Evolutionary conservation across 2,888 invertebrate genomes (phyloP).

Genomic region (Caenorhabditis doughertyi): DNA sequence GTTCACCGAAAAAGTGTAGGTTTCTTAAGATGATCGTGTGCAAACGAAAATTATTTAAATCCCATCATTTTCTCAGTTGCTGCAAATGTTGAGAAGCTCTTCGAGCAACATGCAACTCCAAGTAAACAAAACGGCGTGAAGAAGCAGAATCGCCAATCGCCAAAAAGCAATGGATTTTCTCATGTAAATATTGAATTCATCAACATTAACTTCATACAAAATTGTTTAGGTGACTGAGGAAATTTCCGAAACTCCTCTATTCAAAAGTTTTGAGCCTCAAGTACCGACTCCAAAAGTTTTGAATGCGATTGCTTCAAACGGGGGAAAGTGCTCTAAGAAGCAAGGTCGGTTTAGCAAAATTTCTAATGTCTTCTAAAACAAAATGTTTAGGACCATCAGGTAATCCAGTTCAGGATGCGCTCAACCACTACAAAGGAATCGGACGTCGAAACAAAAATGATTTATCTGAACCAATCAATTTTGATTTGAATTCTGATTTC

Average conservation of each 20-base stretch:
- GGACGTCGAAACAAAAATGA: constrained; percentile 66
- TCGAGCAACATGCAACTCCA: constrained; percentile 35
- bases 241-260: constrained; percentile 68
- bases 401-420: constrained; percentile 72
- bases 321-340: constrained; percentile 44
- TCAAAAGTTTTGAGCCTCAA: constrained; percentile 68
- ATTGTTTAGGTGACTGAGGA: constrained; percentile 35
- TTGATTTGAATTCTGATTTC: constrained; percentile 76
- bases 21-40: background rate
- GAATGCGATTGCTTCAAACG: constrained; percentile 15
- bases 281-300: constrained; percentile 57
- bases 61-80: background rate
- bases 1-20: constrained; percentile 35
- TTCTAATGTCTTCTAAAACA: background rate
- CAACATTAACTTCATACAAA: background rate
- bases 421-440: constrained; percentile 63
- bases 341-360: constrained; percentile 12
- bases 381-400: constrained; percentile 71
- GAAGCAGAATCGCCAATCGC: constrained; percentile 20
- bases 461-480: constrained; percentile 71
- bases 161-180: constrained; percentile 31
- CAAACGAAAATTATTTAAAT: background rate
- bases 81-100: constrained; percentile 38
- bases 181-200: constrained; percentile 2
- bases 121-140: background rate